Evolutionary conservation across 2,888 invertebrate genomes (phyloP), one percentile per base, ranked within the genome.

Genomic region (Cephus sareptanus): DNA sequence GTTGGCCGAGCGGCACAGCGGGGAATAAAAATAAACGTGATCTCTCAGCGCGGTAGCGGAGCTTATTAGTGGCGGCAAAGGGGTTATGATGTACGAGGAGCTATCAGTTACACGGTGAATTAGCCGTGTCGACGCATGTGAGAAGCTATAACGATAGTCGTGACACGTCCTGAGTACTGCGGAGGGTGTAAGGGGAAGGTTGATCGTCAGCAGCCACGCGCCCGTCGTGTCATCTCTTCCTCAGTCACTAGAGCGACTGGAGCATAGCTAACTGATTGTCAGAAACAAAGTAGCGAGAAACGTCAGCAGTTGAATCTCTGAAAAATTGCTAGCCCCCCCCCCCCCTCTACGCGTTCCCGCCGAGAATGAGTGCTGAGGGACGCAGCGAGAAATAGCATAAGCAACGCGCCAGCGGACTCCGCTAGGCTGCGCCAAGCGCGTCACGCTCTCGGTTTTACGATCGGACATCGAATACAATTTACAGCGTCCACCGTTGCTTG

Each of bases 401-500:
- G 9, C 56, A 56, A 23, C 56, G 40, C 23, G 56, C 56, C 56
- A 56, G 23, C 56, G 3, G 23, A 56, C 1, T 56, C 23, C 23
- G 23, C 56, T 56, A 23, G 56, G 23, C 23, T 23, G 56, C 56
- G 23, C 56, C 56, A 56, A 56, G 56, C 56, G 56, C 56, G 56
- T 56, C 56, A 56, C 56, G 56, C 56, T 56, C 23, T 56, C 83
- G 82, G 80, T 83, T 89, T 90, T 89, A 89, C 87, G 88, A 89
- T 87, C 83, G 80, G 75, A 82, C 85, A 87, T 86, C 84, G 85
- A 85, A 86, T 84, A 83, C 86, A 87, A 89, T 89, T 90, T 89
- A 90, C 85, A 85, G 86, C 84, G 81, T 83, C 84, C 82, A 80
- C 77, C 71, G 23, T 79, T 81, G 83, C 76, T 83, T 79, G 79